phyloP scores from a whole-genome alignment of 2,113 vertebrate genomes.

The Colossoma macropomum region DNA sequence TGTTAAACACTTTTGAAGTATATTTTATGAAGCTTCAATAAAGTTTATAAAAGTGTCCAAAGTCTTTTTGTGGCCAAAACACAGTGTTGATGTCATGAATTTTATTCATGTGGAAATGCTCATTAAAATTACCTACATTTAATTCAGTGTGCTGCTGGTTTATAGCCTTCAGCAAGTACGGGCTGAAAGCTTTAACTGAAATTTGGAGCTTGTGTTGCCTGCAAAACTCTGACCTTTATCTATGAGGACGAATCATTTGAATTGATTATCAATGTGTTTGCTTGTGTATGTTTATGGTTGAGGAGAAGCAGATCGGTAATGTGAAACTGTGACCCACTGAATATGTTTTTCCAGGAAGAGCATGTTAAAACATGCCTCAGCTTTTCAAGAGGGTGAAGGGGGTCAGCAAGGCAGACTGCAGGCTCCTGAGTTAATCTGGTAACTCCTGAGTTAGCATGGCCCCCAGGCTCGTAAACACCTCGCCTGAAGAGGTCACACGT shows the following conservation, averaged over 20 bases:
- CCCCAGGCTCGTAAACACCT: slow-evolving; percentile 27
- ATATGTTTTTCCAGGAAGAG: slow-evolving; percentile 19
- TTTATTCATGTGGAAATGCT: not conserved
- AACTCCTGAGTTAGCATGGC: slow-evolving; percentile 20
- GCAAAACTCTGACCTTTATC: slow-evolving; percentile 27
- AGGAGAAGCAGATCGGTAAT: not conserved
- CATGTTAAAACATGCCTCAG: slow-evolving; percentile 30
- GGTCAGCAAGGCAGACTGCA: slow-evolving; percentile 3
- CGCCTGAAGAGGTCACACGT: not conserved
- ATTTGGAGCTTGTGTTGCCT: not conserved
- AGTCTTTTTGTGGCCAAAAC: too few species aligned
- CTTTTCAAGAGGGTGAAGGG: not conserved
- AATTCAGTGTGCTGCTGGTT: not conserved
- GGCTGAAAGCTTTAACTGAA: not conserved
- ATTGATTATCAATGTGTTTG: slow-evolving; percentile 24
- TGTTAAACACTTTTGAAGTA: too few species aligned
- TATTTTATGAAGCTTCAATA: too few species aligned
- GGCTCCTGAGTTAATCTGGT: slow-evolving; percentile 29
- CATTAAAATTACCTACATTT: not conserved
- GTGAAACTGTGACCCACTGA: slow-evolving; percentile 10
- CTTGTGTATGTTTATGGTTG: not conserved
- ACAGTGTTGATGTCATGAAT: not conserved
- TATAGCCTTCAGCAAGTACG: not conserved
- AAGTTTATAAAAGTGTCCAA: too few species aligned
- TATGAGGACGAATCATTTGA: slow-evolving; percentile 9